phyloP scores from a whole-genome alignment of 2,113 vertebrate genomes.

The Rousettus leschenaultii region DNA sequence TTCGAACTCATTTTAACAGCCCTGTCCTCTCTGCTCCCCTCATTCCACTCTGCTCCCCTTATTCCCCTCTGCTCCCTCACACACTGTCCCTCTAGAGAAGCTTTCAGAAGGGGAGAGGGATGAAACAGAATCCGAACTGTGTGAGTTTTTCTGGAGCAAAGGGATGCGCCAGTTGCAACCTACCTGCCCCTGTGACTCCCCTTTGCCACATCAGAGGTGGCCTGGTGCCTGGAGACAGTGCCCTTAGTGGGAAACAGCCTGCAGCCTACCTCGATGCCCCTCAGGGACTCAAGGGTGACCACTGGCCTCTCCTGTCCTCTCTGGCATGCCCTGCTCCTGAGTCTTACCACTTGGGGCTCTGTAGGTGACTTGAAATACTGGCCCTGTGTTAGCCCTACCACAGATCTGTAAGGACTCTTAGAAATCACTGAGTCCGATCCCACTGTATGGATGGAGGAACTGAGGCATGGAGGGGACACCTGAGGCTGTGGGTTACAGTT shows the following conservation, averaged over 20 bases:
- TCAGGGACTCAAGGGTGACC: background rate
- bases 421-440: background rate
- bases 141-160: background rate
- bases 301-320: background rate
- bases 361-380: background rate
- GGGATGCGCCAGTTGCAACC: background rate
- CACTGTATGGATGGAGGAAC: background rate
- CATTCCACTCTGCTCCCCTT: background rate
- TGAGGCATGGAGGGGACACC: background rate
- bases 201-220: background rate
- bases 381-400: background rate
- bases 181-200: background rate
- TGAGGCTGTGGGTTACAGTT: background rate
- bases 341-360: background rate
- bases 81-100: background rate
- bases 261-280: background rate
- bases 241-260: background rate
- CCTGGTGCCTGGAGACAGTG: background rate
- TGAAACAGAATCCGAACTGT: background rate
- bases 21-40: background rate
- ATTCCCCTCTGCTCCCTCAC: background rate
- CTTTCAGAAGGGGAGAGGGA: background rate
- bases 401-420: background rate
- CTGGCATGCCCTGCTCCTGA: background rate
- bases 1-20: background rate